Base-by-base conservation (phyloP, 2,888 invertebrate species). In the Diplolepis rosae region DNA sequence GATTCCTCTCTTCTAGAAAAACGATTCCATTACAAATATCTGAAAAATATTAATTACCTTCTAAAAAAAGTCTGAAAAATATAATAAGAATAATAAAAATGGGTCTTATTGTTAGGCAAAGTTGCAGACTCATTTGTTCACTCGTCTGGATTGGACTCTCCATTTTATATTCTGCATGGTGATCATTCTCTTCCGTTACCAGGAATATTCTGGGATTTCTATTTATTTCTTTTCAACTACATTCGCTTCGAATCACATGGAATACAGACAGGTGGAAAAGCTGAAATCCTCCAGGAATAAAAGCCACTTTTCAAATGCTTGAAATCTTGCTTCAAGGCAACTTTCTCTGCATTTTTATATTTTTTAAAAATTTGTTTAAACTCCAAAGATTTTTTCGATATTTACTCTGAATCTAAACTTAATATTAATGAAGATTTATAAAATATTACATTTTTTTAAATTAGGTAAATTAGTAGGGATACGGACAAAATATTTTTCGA, bases 181-280 rank as follows among this genome's bases (percentile, higher is more conserved):
- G 51, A 51, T 51, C 51, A 51, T 51, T 51, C 27, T 27, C 24
- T 51, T 51, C 27, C 24, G 18, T 15, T 9, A 18, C 30, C 9
- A 30, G 30, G 30, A n/a, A 54, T 52, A 30, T 54, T 32, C 11
- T 11, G 32, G 18, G 28, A 0, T 6, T 32, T 54, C 18, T 32
- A 54, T 54, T 54, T 30, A 32, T 18, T 54, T 54, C 54, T 18
- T 11, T 54, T 54, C 32, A 32, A 30, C 54, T 54, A 18, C 54
- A 32, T 54, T 13, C 32, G 54, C 32, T 54, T 32, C 18, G 18
- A 54, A 54, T 54, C 24, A 11, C 18, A 28, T 32, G 54, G 18
- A 54, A 54, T 54, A 32, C 5, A 32, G 30, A 54, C 54, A 54
- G 32, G 15, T 54, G 32, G 54, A 54, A 54, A 54, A 18, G 30